Evolutionary conservation across 2,888 invertebrate species (phyloP), one percentile per base, ranked within the genome.

Genomic region (Agrenia bidenticulata): DNA sequence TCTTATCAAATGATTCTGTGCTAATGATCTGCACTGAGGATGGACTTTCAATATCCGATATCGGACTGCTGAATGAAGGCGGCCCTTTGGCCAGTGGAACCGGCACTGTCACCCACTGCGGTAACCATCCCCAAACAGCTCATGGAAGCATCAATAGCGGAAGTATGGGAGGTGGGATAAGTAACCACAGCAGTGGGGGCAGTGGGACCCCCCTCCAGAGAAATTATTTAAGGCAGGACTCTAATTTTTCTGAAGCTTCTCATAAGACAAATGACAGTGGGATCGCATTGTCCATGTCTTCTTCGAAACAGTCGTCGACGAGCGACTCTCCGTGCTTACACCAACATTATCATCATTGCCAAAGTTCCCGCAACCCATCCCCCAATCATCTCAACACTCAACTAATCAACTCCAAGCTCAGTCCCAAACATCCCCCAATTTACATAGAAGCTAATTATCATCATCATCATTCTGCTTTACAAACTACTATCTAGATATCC

Each of bases 261-360:
- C 73, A 75, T 23, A 69, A 68, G 67, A 76, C 73, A 42, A 77
- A 73, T 37, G 78, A 78, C 70, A 75, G 75, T 54, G 77, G 77
- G 7, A 73, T 77, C 7, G 76, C 76, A 11, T 63, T 77, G 21
- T 77, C 77, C 56, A 69, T 75, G 61, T 67, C 61, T 17, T 65
- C 67, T 1, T 39, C 66, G 9, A 66, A 64, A 45, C 61, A 61
- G 9, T 58, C 58, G 2, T 37, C 58, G 4, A 58, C 23, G 2
- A 58, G 4, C 13, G 42, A 42, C 15, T 58, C 58, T 23, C 58
- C 58, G 11, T 32, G 32, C 11, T 7, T 32, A 11, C 32, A 32
- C 11, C 11, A 4, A 4, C 32, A 32, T 32, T 32, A 32, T 32
- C 32, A 32, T 11, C 32, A 32, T 32, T 32, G 32, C 32, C 32